Evolutionary conservation across 1,140 invertebrate genomes (phyloP).

Genomic region (Leptopilina boulardi): DNA sequence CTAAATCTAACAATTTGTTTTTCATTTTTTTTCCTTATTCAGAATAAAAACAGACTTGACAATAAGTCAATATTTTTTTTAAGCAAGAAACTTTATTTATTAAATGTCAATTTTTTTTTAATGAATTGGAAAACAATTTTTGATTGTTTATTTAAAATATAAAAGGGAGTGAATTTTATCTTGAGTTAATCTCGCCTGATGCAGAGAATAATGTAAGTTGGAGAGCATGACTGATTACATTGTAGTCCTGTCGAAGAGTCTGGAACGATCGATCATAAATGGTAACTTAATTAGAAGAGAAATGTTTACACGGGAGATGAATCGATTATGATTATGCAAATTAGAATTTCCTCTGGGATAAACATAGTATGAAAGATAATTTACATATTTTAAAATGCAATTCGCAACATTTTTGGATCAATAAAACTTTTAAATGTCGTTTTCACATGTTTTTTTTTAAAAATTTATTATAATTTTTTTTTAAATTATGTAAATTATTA

Average conservation of each 20-base stretch:
- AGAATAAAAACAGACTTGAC: background rate
- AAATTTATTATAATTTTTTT: background rate
- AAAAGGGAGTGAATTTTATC: background rate
- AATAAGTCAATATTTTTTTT: background rate
- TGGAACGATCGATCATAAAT: slow-evolving; percentile 16
- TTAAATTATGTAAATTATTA: background rate
- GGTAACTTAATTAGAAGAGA: slow-evolving; percentile 26
- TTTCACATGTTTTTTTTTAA: too few relatives aligned
- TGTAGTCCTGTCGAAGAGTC: background rate
- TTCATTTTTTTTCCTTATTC: background rate
- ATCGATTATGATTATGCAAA: slow-evolving; percentile 33
- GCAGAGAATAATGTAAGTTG: slow-evolving; percentile 22
- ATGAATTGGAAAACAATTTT: background rate
- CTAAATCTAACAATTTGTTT: background rate
- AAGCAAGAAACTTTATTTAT: too few relatives aligned
- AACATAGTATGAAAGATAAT: slow-evolving; percentile 11
- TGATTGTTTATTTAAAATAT: background rate
- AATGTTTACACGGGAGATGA: slow-evolving; percentile 31
- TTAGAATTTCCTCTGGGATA: slow-evolving; percentile 24
- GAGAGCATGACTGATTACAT: slow-evolving; percentile 10
- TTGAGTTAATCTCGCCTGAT: background rate
- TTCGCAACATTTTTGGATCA: background rate
- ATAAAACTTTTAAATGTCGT: background rate
- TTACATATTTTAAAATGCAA: slow-evolving; percentile 9
- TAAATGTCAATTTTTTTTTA: too few relatives aligned